A percentile compares a stretch with the other conserved stretches of the same genome.
phyloP scores from a whole-genome alignment of 2,797 vertebrate species.

The Helarctos malayanus region DNA sequence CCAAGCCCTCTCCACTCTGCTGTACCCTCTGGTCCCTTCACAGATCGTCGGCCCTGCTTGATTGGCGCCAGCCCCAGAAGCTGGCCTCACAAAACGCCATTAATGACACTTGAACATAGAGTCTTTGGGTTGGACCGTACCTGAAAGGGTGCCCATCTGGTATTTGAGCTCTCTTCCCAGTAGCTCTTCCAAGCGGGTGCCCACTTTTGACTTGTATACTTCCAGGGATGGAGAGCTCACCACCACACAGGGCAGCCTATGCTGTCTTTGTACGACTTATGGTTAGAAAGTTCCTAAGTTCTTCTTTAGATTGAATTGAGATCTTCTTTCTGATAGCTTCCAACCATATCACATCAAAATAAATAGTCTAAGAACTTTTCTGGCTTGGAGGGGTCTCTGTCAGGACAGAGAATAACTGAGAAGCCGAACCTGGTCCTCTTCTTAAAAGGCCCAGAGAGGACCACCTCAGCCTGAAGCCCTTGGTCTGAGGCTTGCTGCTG shows the following conservation, averaged over 20 bases:
- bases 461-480: not conserved
- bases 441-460: not conserved
- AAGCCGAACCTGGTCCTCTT: not conserved
- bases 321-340: not conserved
- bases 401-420: not conserved
- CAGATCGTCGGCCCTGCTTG: not conserved
- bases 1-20: not conserved
- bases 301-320: not conserved
- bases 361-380: not conserved
- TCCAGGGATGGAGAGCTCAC: not conserved
- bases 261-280: not conserved
- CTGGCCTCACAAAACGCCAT: not conserved
- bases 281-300: not conserved
- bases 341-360: not conserved
- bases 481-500: not conserved
- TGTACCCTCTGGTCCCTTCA: not conserved
- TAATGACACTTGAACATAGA: not conserved
- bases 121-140: not conserved
- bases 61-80: constrained; percentile 52
- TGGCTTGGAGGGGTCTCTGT: not conserved
- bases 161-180: not conserved
- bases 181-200: not conserved
- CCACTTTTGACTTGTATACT: not conserved
- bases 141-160: not conserved
- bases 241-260: not conserved